These are phyloP conservation scores for Betta splendens DNA, from an alignment of 2,797 vertebrate genomes.

Conservation along the genomic window DNA sequence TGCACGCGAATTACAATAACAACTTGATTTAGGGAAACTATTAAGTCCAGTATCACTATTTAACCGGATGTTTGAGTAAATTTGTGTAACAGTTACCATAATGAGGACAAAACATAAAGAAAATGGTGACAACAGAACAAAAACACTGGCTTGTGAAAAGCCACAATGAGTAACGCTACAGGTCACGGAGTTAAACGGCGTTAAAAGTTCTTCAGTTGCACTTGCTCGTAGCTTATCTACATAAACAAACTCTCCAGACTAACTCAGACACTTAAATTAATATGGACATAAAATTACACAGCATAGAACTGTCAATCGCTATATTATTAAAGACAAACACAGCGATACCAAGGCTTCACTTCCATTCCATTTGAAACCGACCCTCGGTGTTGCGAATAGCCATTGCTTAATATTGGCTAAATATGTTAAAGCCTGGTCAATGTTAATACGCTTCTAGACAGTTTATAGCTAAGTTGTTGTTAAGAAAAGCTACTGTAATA, in stretches of 20 bases:
- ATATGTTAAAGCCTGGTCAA: neutral
- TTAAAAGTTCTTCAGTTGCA: neutral
- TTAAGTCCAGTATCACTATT: neutral
- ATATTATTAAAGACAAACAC: neutral
- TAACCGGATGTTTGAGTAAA: neutral
- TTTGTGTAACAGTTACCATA: neutral
- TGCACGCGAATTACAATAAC: neutral
- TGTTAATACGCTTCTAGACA: neutral
- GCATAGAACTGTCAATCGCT: neutral
- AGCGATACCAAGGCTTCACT: neutral
- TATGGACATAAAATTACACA: neutral
- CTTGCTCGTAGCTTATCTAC: neutral
- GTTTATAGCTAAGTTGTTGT: neutral
- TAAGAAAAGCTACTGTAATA: conserved; percentile 62
- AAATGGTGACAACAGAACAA: neutral
- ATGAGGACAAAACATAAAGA: neutral
- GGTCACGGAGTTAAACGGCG: neutral
- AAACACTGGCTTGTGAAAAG: neutral
- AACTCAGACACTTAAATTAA: no score
- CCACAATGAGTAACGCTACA: neutral
- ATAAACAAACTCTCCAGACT: neutral
- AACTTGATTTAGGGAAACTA: neutral
- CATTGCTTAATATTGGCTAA: neutral
- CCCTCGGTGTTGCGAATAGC: neutral
- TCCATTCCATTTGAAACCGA: conserved; percentile 37